Base-by-base conservation (phyloP, 2,797 vertebrate species). In the Poecilia gillii region DNA sequence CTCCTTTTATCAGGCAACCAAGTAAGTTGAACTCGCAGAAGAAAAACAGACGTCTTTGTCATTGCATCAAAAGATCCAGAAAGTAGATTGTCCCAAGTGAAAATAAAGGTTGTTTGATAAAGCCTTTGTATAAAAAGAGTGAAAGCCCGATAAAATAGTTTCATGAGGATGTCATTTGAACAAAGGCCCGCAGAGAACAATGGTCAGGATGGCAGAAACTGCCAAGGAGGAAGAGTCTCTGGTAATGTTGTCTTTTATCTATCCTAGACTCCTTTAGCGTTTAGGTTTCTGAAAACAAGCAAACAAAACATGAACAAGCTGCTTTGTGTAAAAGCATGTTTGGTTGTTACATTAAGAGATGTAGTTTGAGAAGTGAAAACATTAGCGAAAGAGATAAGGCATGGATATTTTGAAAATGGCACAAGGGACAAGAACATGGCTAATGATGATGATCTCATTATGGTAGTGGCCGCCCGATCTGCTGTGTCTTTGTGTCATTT, bases 91-190 rank as follows among this genome's bases (percentile, higher is more conserved):
- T 41, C 39, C 8, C 20, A 41, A 73, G 68, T 81, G 31, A 0
- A 53, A 77, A 82, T 31, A 31, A 80, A 84, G 73, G 20, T 73
- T 66, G 66, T 28, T 33, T 33, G 72, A 47, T 73, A 51, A 47
- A 49, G 28, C 39, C 64, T 68, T 68, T 41, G 39, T 11, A 68
- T 41, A 68, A 41, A 41, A 41, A 68, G 64, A 68, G 64, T 41
- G 23, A 68, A 41, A 25, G 36, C 36, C 33, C 23, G 16, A 59
- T 59, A 62, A 64, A 64, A 64, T 33, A 36, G 31, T 33, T 64
- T 64, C 31, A 36, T 64, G 59, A 64, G 59, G 31, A 28, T 64
- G 31, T 68, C 64, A 68, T 68, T 12, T 23, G 33, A 68, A 68
- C 64, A 68, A 68, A 41, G 8, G 18, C 20, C 36, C 0, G 3